Evolutionary conservation across 2,888 invertebrate genomes (phyloP), one percentile per base, ranked within the genome.

Genomic region (Desoria tigrina): DNA sequence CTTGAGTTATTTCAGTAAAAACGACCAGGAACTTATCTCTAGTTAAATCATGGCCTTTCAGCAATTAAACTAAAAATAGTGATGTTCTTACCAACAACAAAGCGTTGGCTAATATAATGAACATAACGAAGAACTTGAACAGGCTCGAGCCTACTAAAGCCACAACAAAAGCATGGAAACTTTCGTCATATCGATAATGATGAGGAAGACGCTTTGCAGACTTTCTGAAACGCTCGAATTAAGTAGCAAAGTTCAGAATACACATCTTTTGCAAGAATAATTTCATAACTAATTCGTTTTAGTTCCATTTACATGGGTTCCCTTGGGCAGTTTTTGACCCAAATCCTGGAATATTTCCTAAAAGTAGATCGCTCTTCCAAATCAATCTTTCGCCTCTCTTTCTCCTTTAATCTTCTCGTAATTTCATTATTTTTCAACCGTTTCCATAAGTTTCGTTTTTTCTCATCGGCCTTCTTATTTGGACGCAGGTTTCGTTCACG

Each of bases 121-220:
- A 9, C 67, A 75, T 71, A 21, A 74, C 72, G 14, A 74, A 56
- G 1, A 27, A 54, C 42, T 71, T 71, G 57, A 75, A 75, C 16
- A 63, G 42, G 9, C n/a, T n/a, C n/a, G 68, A 72, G 1, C 58
- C 39, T 1, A 66, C 73, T 1, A 75, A 50, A 1, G 67, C 63
- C 3, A 70, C 69, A 42, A 66, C 53, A 27, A 63, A 75, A 9
- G 65, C 53, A 53, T 74, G 74, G 59, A 75, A 66, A 0, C 65
- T 56, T 42, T 67, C 70, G 37, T 68, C 68, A 3, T 11, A 24
- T 16, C 68, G 56, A 28, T 61, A 64, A 39, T 68, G 68, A 54
- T 68, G 68, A 26, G 64, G 61, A 16, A 57, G 45, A 2, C 60
- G 53, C n/a, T 51, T 63, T 14, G 64, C 57, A 3, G 50, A 50